Percentiles rank a stretch among this genome's conserved stretches.
These are phyloP conservation scores for Danio rerio DNA, from an alignment of 2,113 vertebrate species.

Conservation along the genomic window DNA sequence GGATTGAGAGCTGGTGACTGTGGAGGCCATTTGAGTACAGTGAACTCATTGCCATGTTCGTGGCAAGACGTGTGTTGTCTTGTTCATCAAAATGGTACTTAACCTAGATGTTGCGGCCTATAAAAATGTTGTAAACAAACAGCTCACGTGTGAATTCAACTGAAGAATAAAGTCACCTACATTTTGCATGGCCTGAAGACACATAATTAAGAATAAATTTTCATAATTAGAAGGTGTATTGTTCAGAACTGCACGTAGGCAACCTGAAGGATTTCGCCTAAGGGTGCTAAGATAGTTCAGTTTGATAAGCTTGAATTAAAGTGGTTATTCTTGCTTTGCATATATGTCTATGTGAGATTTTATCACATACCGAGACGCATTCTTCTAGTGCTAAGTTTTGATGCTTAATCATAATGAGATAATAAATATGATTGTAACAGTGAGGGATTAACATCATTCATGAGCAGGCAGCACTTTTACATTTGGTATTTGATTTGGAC, in stretches of 20 bases:
- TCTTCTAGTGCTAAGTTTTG: background rate
- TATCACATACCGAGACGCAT: background rate
- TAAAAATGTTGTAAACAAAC: too few relatives aligned
- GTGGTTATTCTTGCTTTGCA: background rate
- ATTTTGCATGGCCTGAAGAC: too few relatives aligned
- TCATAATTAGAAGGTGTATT: background rate
- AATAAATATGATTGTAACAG: background rate
- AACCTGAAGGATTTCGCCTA: background rate
- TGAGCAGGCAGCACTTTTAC: background rate
- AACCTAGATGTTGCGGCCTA: too few relatives aligned
- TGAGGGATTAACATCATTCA: background rate
- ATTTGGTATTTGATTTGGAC: background rate
- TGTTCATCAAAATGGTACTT: too few relatives aligned
- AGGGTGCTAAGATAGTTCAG: background rate
- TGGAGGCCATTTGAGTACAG: too few relatives aligned
- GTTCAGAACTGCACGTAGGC: background rate
- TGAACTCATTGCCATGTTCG: too few relatives aligned
- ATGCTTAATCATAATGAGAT: background rate
- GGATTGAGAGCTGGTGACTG: too few relatives aligned
- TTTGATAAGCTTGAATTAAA: background rate
- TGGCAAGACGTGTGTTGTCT: too few relatives aligned
- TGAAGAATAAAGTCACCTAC: too few relatives aligned
- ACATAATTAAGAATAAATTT: too few relatives aligned
- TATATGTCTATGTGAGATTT: background rate
- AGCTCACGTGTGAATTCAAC: too few relatives aligned